Conservation (phyloP, 2,797 vertebrate genomes). For the Crocodylus rhombifer region DNA sequence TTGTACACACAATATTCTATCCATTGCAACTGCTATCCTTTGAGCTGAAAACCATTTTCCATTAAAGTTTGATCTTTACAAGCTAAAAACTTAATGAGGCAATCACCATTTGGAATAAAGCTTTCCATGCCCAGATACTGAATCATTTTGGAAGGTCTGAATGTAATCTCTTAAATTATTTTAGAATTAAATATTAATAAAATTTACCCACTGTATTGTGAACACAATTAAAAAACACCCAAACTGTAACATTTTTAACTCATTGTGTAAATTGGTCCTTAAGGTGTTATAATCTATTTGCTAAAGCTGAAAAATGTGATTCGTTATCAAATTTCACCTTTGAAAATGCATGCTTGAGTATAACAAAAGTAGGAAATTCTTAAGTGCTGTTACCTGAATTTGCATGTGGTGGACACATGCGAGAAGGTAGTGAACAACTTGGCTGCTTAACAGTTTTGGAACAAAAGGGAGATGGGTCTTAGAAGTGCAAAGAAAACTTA, state of each 20-base stretch:
- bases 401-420: not conserved
- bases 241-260: not conserved
- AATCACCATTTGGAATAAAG: not conserved
- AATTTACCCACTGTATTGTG: not conserved
- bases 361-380: not conserved
- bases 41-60: not conserved
- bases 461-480: not conserved
- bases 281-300: not conserved
- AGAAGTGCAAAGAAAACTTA: not conserved
- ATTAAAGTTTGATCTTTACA: not conserved
- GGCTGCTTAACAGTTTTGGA: not conserved
- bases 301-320: not conserved
- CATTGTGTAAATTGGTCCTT: not conserved
- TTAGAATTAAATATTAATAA: conserved; percentile 11
- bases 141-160: not conserved
- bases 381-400: not conserved
- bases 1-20: not conserved
- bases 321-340: not conserved
- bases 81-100: fast-evolving
- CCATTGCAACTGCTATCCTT: not conserved
- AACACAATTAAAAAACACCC: not conserved
- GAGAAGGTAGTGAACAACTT: not conserved
- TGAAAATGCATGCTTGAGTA: not conserved
- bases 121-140: not conserved
- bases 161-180: conserved; percentile 29